Percentiles rank a stretch among this genome's conserved stretches.
Conservation (phyloP, 1,140 invertebrate genomes). For the Macrostomum lignano region DNA sequence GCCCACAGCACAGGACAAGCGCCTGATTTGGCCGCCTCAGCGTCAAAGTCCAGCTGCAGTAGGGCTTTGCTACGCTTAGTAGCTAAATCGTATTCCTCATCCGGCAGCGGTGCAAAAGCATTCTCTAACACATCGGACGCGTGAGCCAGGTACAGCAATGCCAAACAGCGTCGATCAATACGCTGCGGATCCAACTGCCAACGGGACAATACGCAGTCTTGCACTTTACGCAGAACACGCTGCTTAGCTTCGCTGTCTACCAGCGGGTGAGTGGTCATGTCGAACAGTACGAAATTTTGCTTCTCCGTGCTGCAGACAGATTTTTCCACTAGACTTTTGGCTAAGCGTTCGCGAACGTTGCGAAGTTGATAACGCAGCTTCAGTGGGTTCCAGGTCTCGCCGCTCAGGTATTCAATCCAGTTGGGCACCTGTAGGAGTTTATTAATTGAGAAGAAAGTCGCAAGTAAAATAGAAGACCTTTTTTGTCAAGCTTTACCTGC, state of each 20-base stretch:
- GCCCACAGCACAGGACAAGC: conserved; percentile 68
- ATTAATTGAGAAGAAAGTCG: too few relatives aligned
- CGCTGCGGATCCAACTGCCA: conserved; percentile 91
- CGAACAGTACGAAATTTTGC: conserved; percentile 95
- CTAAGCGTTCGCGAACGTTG: conserved; percentile 88
- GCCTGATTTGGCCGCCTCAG: conserved; percentile 45
- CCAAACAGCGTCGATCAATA: conserved; percentile 71
- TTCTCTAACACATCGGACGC: conserved; percentile 95
- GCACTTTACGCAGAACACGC: conserved; percentile 71
- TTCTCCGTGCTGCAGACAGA: conserved; percentile 98
- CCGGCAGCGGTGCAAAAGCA: conserved; percentile 87
- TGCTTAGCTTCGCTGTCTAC: conserved; percentile 76
- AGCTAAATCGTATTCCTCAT: conserved; percentile 91
- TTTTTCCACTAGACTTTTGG: conserved; percentile 97
- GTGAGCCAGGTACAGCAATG: conserved; percentile 73
- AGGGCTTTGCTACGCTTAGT: conserved; percentile 79
- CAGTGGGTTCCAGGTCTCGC: conserved; percentile 97
- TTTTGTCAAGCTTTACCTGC: too few relatives aligned
- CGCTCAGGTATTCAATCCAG: too few relatives aligned
- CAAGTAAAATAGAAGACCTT: too few relatives aligned
- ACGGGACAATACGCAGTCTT: conserved; percentile 72
- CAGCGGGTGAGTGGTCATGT: conserved; percentile 98
- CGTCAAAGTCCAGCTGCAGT: conserved; percentile 78
- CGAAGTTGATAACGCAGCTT: conserved; percentile 89
- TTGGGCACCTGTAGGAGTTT: too few relatives aligned